Percentiles rank a stretch among this genome's conserved stretches.
phyloP scores from a whole-genome alignment of 2,888 invertebrate species.

The Nephrotoma guestfalica region DNA sequence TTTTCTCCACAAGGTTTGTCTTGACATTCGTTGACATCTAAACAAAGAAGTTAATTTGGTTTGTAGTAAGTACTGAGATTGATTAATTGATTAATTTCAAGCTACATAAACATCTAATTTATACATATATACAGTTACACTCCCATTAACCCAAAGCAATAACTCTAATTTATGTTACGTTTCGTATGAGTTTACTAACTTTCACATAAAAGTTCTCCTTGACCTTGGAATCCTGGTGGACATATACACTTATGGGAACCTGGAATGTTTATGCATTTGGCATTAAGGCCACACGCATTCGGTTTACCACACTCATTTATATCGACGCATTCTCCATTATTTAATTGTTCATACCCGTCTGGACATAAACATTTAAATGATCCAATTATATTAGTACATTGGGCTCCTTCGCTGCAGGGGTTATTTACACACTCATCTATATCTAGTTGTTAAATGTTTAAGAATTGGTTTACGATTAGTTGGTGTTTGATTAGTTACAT shows the following conservation, averaged over 20 bases:
- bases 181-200: constrained; percentile 40
- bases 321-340: constrained; percentile 48
- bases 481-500: not conserved
- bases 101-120: not conserved
- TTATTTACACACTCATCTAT: constrained; percentile 54
- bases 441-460: constrained; percentile 34
- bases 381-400: constrained; percentile 61
- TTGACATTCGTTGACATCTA: constrained; percentile 89
- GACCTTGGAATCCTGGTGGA: constrained; percentile 59
- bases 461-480: constrained; percentile 11
- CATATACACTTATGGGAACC: constrained; percentile 67
- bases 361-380: constrained; percentile 61
- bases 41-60: constrained; percentile 8
- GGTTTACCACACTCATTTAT: constrained; percentile 56
- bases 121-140: not conserved
- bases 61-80: not conserved
- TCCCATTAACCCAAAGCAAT: not conserved
- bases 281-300: constrained; percentile 57
- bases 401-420: constrained; percentile 54
- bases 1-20: constrained; percentile 78
- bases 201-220: constrained; percentile 60
- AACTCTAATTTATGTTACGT: not conserved
- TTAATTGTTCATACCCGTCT: constrained; percentile 40
- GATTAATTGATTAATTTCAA: not conserved
- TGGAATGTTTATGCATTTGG: constrained; percentile 67